phyloP scores from a whole-genome alignment of 1,140 invertebrate species.

The Dinoponera quadriceps region DNA sequence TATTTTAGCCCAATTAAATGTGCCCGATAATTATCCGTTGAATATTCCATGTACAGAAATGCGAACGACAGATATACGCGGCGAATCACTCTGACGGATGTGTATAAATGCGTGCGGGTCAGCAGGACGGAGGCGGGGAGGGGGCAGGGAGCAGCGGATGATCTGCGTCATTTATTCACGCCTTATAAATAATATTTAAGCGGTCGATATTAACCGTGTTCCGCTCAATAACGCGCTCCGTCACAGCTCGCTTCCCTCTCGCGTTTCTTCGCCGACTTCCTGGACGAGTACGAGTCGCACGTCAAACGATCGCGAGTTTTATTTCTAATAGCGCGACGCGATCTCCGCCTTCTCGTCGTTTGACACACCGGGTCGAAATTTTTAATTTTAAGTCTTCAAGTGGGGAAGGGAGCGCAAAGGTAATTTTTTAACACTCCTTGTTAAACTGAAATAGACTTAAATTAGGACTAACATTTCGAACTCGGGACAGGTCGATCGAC shows the following conservation, averaged over 20 bases:
- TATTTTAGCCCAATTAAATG: constrained; percentile 21
- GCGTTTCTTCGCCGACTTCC: background rate
- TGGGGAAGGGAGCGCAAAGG: background rate
- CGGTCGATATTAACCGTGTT: constrained; percentile 9
- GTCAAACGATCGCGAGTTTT: constrained; percentile 9
- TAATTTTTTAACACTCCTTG: too few relatives aligned
- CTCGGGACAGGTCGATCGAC: too few relatives aligned
- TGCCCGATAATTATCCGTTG: background rate
- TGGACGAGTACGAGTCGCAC: constrained; percentile 23
- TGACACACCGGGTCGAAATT: too few relatives aligned
- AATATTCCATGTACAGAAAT: constrained; percentile 17
- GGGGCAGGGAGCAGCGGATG: too few relatives aligned
- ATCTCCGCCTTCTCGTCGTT: background rate
- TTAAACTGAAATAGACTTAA: too few relatives aligned
- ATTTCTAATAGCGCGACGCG: constrained; percentile 1
- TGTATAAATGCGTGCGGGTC: background rate
- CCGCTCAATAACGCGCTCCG: background rate
- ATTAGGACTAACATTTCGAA: too few relatives aligned
- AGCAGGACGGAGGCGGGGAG: too few relatives aligned
- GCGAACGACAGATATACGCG: background rate
- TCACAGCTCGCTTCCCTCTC: background rate
- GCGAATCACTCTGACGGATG: background rate
- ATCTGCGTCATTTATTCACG: background rate
- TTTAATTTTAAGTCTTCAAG: too few relatives aligned
- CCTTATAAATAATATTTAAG: constrained; percentile 25